A percentile compares a stretch with the other conserved stretches of the same genome.
phyloP scores from a whole-genome alignment of 2,797 vertebrate species.

The Premnoplex brunnescens region DNA sequence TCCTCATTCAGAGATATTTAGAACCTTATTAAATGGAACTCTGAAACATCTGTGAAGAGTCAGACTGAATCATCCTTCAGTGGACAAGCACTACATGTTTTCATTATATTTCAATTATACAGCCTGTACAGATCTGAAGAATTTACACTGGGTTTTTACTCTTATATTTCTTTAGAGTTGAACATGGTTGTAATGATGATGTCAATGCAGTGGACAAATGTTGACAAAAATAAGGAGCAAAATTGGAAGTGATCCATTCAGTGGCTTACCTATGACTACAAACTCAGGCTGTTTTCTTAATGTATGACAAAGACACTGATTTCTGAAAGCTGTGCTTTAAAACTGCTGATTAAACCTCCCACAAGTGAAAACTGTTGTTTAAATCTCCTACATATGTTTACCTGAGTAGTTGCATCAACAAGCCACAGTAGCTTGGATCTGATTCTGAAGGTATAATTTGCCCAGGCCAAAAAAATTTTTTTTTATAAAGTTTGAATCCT shows the following conservation, averaged over 20 bases:
- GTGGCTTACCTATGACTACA: neutral
- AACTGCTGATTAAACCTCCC: neutral
- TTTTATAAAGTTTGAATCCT: neutral
- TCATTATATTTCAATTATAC: conserved; percentile 27
- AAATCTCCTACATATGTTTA: neutral
- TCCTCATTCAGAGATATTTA: conserved; percentile 15
- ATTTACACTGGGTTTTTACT: neutral
- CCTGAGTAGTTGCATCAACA: neutral
- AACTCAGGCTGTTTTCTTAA: neutral
- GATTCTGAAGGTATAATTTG: neutral
- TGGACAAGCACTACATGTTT: neutral
- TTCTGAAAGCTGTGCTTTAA: neutral
- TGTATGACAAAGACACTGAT: neutral
- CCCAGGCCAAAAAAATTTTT: neutral
- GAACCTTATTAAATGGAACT: neutral
- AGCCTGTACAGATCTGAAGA: conserved; percentile 18
- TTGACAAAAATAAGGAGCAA: neutral
- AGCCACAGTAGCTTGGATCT: neutral
- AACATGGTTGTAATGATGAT: neutral
- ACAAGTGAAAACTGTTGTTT: neutral
- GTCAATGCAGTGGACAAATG: neutral
- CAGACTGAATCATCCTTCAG: neutral
- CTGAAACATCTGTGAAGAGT: neutral
- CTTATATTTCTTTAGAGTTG: neutral
- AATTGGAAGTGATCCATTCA: neutral